Base-by-base conservation (phyloP, 2,797 vertebrate species). In the Mormyrus proboscirostris region DNA sequence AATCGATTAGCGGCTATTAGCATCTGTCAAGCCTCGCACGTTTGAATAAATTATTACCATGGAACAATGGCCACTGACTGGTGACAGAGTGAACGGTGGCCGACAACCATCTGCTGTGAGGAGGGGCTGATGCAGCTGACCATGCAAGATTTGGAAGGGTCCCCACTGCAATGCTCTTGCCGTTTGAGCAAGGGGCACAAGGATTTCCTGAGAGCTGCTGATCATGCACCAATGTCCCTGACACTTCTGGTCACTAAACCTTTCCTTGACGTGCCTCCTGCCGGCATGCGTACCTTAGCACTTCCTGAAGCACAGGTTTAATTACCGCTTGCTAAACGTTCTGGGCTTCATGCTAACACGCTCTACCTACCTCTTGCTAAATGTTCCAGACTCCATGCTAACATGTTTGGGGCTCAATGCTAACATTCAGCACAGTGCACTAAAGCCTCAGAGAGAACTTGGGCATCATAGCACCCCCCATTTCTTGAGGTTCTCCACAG, bases 1-100 rank as follows among this genome's bases (percentile, higher is more conserved):
- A 73, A 86, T 89, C 57, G 29, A 89, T 86, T 41, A 89, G 59
- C 83, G 86, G 84, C 19, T 59, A 89, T 86, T 89, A 86, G 89
- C 47, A 73, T 65, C 89, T 22, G 83, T 89, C 83, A 73, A 22
- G 84, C 59, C 47, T 38, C 2, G 29, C 22, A n/a, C 44, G 65
- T 73, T 51, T 86, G 83, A 89, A 89, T 86, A 86, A 85, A 89
- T 84, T 84, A 89, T 73, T 49, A 85, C 55, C 41, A 19, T 41
- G 29, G 7, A 89, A 53, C 19, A 69, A 86, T 38, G 59, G 8
- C 59, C 44, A n/a, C 47, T 22, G 59, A 53, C 29, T 53, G 84
- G 57, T 22, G 38, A 65, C 53, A 87, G 86, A 87, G 55, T 19
- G 33, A 29, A 7, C 55, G 4, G 53, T 38, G 49, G 22, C 14